A percentile compares a stretch with the other conserved stretches of the same genome.
Evolutionary conservation across 2,113 vertebrate species (phyloP).

Genomic region (Rhineura floridana): DNA sequence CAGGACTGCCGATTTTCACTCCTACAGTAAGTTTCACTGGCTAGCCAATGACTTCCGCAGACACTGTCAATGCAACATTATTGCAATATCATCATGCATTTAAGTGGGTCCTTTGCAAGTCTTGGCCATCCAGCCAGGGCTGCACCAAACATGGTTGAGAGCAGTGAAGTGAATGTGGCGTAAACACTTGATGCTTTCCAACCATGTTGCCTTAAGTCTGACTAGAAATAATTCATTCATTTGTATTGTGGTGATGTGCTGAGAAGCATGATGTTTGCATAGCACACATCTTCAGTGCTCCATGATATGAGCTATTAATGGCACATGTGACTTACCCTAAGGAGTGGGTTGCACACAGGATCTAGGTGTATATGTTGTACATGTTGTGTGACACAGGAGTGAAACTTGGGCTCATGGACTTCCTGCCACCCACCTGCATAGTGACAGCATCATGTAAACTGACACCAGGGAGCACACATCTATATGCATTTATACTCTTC

Average conservation of each 20-base stretch:
- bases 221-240: not conserved
- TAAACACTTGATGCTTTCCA: not conserved
- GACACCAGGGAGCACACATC: not conserved
- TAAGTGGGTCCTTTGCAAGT: not conserved
- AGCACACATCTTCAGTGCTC: not conserved
- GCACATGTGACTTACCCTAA: not conserved
- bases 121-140: not conserved
- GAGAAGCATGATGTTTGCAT: not conserved
- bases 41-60: not conserved
- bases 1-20: accelerated
- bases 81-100: not conserved
- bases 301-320: not conserved
- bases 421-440: not conserved
- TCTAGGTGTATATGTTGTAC: not conserved
- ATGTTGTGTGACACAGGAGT: not conserved
- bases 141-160: not conserved
- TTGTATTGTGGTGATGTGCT: not conserved
- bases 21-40: slow-evolving; percentile 14
- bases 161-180: not conserved
- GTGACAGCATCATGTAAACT: not conserved
- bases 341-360: not conserved
- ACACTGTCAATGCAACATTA: not conserved
- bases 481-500: not conserved
- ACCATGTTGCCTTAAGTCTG: not conserved
- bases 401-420: not conserved